Conservation (phyloP, 2,113 vertebrate genomes). For the Microtus oregoni region DNA sequence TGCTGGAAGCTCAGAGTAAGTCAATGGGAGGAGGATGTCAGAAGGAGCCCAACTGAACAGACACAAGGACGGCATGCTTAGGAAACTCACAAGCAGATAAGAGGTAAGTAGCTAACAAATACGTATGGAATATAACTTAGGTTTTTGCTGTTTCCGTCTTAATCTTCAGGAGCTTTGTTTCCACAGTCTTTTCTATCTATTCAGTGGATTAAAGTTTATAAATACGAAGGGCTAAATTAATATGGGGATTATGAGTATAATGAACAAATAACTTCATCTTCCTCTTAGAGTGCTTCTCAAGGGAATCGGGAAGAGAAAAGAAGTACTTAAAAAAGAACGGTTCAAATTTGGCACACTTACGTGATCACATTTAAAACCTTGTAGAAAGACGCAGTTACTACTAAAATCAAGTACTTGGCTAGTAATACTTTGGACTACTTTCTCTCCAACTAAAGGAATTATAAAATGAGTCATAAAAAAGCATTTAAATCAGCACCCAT, state of each 20-base stretch:
- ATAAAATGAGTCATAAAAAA: slow-evolving; percentile 66
- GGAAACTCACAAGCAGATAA: slow-evolving; percentile 7
- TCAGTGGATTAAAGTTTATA: slow-evolving; percentile 55
- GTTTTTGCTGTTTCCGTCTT: not conserved
- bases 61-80: not conserved
- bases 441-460: slow-evolving; percentile 59
- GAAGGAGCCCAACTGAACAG: slow-evolving; percentile 47
- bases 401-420: slow-evolving; percentile 48
- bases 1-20: slow-evolving; percentile 73
- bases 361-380: slow-evolving; percentile 19
- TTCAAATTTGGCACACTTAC: slow-evolving; percentile 39
- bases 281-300: not conserved
- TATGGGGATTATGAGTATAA: slow-evolving; percentile 37
- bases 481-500: slow-evolving; percentile 2
- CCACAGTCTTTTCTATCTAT: slow-evolving; percentile 51
- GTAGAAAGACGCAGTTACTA: not conserved
- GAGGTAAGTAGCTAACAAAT: slow-evolving; percentile 23
- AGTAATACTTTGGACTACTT: not conserved
- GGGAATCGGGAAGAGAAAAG: not conserved
- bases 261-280: slow-evolving; percentile 56
- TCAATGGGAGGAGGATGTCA: slow-evolving; percentile 63
- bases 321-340: slow-evolving; percentile 34
- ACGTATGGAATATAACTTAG: not conserved
- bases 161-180: slow-evolving; percentile 62
- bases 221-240: slow-evolving; percentile 47